phyloP scores from a whole-genome alignment of 2,797 vertebrate species.

The Tympanoctomys barrerae region DNA sequence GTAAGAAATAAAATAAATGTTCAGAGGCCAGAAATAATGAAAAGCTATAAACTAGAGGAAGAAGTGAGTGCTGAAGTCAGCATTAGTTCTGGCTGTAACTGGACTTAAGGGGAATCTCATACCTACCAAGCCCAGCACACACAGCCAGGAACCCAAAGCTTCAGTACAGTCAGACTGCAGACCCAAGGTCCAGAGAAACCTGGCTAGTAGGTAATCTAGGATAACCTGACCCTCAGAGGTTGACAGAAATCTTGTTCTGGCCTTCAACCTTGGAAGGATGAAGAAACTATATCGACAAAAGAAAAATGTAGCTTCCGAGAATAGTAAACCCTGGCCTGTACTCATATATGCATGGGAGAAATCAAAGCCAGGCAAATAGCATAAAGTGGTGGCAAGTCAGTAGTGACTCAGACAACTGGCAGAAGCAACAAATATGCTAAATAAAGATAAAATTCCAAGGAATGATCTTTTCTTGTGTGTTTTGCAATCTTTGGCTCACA shows the following conservation, averaged over 20 bases:
- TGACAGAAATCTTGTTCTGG: not conserved
- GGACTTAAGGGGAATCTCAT: not conserved
- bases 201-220: not conserved
- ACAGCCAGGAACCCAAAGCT: not conserved
- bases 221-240: not conserved
- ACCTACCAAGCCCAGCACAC: not conserved
- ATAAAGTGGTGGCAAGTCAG: not conserved
- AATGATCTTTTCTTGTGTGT: not conserved
- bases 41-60: not conserved
- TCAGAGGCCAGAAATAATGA: slow-evolving; percentile 51
- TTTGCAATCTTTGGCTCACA: not conserved
- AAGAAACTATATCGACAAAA: not conserved
- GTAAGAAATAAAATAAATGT: slow-evolving; percentile 47
- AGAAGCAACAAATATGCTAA: slow-evolving; percentile 17
- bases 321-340: not conserved
- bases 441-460: slow-evolving; percentile 32
- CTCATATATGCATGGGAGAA: not conserved
- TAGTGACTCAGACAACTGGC: not conserved
- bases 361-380: not conserved
- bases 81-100: not conserved
- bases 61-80: slow-evolving; percentile 30
- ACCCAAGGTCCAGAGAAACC: not conserved
- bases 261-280: not conserved
- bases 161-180: not conserved
- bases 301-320: not conserved